A percentile compares a stretch with the other conserved stretches of the same genome.
phyloP scores from a whole-genome alignment of 2,113 vertebrate species.

The Ivindomyrus marchei region DNA sequence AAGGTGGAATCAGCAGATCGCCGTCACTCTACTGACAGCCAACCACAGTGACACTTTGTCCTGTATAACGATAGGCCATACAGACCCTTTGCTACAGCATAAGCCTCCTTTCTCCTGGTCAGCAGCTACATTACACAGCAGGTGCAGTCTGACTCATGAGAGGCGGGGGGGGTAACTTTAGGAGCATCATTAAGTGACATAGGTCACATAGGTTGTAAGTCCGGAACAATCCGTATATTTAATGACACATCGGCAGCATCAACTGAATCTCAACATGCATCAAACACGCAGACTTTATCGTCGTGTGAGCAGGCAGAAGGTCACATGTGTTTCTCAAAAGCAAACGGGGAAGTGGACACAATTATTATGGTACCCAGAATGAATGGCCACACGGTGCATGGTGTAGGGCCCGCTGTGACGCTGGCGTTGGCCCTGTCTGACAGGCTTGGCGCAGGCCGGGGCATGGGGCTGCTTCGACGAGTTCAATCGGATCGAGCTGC shows the following conservation, averaged over 20 bases:
- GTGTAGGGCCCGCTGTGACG: not conserved
- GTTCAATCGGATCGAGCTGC: conserved; percentile 85
- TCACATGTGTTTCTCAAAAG: not conserved
- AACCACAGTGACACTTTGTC: not conserved
- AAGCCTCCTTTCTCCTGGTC: not conserved
- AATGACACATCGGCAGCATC: not conserved
- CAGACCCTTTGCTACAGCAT: not conserved
- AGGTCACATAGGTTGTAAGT: not conserved
- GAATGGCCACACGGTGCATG: not conserved
- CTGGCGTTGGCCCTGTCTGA: not conserved
- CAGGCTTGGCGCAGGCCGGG: conserved; percentile 84
- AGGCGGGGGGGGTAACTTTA: not conserved
- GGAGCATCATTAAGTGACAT: not conserved
- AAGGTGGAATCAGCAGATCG: not conserved
- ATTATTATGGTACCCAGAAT: not conserved
- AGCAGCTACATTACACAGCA: not conserved
- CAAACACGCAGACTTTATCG: not conserved
- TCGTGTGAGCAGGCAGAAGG: not conserved
- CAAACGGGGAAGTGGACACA: not conserved
- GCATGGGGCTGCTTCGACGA: conserved; percentile 92
- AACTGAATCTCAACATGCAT: not conserved
- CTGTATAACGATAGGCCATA: not conserved
- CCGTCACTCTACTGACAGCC: not conserved
- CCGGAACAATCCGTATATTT: not conserved
- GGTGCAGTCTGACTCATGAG: not conserved